These are phyloP conservation scores for Tinamus major DNA, from an alignment of 2,797 vertebrate genomes.

Conservation along the genomic window DNA sequence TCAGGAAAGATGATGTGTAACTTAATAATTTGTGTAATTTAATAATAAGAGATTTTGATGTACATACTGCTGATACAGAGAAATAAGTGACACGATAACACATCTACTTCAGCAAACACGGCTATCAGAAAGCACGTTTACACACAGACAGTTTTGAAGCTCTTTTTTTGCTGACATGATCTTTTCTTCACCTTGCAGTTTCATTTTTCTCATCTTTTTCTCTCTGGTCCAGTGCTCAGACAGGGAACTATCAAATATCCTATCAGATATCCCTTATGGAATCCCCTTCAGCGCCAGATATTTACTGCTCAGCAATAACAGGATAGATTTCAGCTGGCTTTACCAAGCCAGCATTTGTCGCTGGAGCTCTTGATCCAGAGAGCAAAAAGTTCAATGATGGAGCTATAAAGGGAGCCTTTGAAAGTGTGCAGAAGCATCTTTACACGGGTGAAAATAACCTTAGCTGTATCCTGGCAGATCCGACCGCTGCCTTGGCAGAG, in stretches of 20 bases:
- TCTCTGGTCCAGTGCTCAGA: slow-evolving; percentile 81
- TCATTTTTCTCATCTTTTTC: slow-evolving; percentile 32
- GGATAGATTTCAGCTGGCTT: slow-evolving; percentile 65
- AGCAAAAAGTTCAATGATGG: slow-evolving; percentile 76
- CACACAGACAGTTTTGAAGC: not conserved
- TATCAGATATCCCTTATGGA: slow-evolving; percentile 76
- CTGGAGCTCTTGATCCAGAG: slow-evolving; percentile 79
- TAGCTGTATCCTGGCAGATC: slow-evolving; percentile 58
- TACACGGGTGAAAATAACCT: slow-evolving; percentile 72
- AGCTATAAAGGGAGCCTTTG: slow-evolving; percentile 67
- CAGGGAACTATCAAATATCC: slow-evolving; percentile 74
- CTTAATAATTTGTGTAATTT: not conserved
- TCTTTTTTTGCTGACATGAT: not conserved
- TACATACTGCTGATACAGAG: not conserved
- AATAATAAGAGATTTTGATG: not conserved
- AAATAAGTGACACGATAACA: not conserved
- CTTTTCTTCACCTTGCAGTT: not conserved
- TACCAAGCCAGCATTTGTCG: slow-evolving; percentile 74
- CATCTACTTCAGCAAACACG: not conserved
- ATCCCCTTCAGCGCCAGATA: slow-evolving; percentile 79
- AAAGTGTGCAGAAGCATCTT: slow-evolving; percentile 67
- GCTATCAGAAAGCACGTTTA: not conserved
- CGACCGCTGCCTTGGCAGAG: slow-evolving; percentile 74
- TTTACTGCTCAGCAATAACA: slow-evolving; percentile 81
- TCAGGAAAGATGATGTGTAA: not conserved